phyloP scores from a whole-genome alignment of 2,797 vertebrate genomes.

The Falco berigora region DNA sequence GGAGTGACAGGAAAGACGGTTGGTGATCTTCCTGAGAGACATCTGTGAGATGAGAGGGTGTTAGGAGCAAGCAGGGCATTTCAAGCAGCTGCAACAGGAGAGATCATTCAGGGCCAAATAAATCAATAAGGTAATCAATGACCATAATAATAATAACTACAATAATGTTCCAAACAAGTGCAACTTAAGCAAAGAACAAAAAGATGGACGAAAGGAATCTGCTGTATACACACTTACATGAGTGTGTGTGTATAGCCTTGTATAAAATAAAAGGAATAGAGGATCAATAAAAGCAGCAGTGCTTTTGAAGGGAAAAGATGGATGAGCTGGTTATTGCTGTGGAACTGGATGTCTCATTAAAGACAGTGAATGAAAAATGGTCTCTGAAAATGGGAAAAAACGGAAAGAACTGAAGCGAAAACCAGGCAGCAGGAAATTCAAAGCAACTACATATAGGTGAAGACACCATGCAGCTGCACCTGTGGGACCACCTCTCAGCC shows the following conservation, averaged over 20 bases:
- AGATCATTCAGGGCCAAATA: neutral
- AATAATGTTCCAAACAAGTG: neutral
- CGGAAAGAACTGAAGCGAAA: neutral
- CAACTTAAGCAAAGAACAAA: neutral
- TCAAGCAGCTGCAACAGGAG: neutral
- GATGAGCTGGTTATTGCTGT: constrained; percentile 37
- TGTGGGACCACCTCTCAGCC: neutral
- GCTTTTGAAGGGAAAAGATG: constrained; percentile 22
- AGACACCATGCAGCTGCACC: neutral
- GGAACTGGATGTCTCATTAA: constrained; percentile 21
- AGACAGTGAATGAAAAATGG: constrained; percentile 27
- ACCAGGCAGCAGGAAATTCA: neutral
- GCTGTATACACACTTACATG: neutral
- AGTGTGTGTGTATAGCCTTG: neutral
- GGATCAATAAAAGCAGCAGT: neutral
- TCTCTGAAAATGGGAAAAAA: neutral
- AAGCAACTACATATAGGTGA: neutral
- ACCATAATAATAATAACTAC: neutral
- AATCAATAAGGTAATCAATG: neutral
- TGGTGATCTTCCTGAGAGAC: neutral
- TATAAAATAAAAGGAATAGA: neutral
- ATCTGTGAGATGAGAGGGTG: neutral
- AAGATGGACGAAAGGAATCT: neutral
- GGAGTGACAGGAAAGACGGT: neutral
- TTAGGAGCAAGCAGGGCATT: neutral